Percentiles rank a stretch among this genome's conserved stretches.
Evolutionary conservation across 2,888 invertebrate species (phyloP).

Genomic region (Harpalus rubripes): DNA sequence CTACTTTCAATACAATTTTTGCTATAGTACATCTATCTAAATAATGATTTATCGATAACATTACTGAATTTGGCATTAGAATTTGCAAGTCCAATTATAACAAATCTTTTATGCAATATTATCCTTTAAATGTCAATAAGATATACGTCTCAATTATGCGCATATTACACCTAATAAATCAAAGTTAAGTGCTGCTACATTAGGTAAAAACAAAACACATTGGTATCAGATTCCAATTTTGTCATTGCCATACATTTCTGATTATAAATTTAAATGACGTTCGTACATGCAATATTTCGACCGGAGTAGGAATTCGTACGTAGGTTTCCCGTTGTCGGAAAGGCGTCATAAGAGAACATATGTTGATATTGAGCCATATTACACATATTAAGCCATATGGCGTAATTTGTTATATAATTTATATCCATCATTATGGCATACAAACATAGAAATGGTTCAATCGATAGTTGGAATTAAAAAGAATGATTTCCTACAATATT

Average conservation of each 20-base stretch:
- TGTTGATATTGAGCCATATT: constrained; percentile 42
- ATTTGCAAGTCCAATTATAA: neutral
- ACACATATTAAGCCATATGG: constrained; percentile 53
- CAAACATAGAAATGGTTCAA: constrained; percentile 4
- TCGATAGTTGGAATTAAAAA: constrained; percentile 10
- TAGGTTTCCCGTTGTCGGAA: constrained; percentile 34
- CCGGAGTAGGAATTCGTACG: constrained; percentile 20
- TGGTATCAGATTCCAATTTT: constrained; percentile 21
- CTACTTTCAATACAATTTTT: too few species aligned
- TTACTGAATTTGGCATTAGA: neutral
- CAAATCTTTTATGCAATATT: neutral
- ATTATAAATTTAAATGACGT: constrained; percentile 44
- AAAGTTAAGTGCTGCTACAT: neutral
- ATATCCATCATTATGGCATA: constrained; percentile 8
- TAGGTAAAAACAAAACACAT: constrained; percentile 15
- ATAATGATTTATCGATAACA: neutral
- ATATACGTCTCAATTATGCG: constrained; percentile 2
- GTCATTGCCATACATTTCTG: constrained; percentile 26
- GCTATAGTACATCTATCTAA: neutral
- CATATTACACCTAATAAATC: constrained; percentile 7
- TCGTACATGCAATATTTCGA: constrained; percentile 43
- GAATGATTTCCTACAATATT: constrained; percentile 29
- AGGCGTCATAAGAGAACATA: constrained; percentile 44
- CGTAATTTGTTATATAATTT: constrained; percentile 40
- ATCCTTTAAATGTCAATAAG: constrained; percentile 6